Percentiles rank a stretch among this genome's conserved stretches.
Conservation (phyloP, 2,888 invertebrate genomes). For the Drosophila pseudotalamancana region DNA sequence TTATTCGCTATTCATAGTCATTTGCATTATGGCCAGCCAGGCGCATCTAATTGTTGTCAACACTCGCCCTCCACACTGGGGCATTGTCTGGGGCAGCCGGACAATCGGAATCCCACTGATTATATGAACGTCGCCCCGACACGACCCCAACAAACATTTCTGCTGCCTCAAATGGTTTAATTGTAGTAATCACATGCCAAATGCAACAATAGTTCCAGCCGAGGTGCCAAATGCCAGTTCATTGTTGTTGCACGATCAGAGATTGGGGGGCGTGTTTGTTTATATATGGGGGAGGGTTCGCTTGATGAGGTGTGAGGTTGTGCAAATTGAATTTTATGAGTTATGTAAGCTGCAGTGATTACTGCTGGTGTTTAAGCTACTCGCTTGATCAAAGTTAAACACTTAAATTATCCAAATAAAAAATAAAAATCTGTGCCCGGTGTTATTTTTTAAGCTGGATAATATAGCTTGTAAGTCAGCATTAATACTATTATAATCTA, state of each 20-base stretch:
- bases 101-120: constrained; percentile 25
- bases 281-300: constrained; percentile 8
- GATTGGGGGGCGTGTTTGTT: constrained; percentile 39
- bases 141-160: constrained; percentile 37
- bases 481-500: too few species aligned
- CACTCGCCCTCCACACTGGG: constrained; percentile 25
- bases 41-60: constrained; percentile 71
- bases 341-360: constrained; percentile 28
- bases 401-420: accelerated
- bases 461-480: too few species aligned
- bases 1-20: constrained; percentile 5
- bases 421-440: too few species aligned
- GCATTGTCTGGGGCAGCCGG: constrained; percentile 29
- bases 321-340: constrained; percentile 21
- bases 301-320: constrained; percentile 31
- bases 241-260: constrained; percentile 42
- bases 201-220: constrained; percentile 45
- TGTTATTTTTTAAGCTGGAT: too few species aligned
- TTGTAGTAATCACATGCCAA: constrained; percentile 69
- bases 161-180: constrained; percentile 71
- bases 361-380: background rate
- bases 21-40: constrained; percentile 51
- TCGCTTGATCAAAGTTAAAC: background rate
- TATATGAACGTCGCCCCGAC: constrained; percentile 17
- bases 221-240: constrained; percentile 71